phyloP scores from a whole-genome alignment of 2,113 vertebrate species.

The Bungarus multicinctus region DNA sequence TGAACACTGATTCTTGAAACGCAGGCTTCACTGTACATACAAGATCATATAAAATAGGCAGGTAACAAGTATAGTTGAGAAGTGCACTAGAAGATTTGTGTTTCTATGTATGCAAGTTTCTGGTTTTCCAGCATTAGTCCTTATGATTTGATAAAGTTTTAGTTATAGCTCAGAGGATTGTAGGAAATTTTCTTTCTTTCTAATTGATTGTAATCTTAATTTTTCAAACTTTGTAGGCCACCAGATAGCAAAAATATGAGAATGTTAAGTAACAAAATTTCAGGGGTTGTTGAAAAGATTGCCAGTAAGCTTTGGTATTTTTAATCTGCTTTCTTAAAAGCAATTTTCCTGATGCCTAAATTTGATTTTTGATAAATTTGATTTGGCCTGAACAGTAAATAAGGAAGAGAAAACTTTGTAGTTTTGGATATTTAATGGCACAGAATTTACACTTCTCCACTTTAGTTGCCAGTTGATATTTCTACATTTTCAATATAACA shows the following conservation, averaged over 20 bases:
- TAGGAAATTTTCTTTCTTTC: not conserved
- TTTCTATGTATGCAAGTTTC: not conserved
- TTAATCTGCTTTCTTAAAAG: not conserved
- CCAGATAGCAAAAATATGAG: not conserved
- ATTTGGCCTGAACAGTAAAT: not conserved
- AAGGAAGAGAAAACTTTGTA: not conserved
- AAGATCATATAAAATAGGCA: slow-evolving; percentile 15
- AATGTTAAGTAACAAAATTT: not conserved
- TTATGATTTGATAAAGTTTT: not conserved
- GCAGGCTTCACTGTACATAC: slow-evolving; percentile 42
- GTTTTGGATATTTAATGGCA: not conserved
- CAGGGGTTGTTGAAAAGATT: not conserved
- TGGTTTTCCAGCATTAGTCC: not conserved
- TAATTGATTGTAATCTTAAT: not conserved
- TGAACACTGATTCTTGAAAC: slow-evolving; percentile 28
- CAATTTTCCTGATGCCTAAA: not conserved
- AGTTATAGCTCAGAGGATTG: not conserved
- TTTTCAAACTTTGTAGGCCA: not conserved
- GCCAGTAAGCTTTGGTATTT: not conserved
- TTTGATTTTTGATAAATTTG: not conserved
- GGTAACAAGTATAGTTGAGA: slow-evolving; percentile 4
- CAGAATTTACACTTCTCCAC: not conserved
- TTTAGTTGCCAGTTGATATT: not conserved
- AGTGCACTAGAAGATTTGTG: not conserved
- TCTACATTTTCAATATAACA: not conserved